Evolutionary conservation across 2,888 invertebrate species (phyloP).

Genomic region (Macrosoma leucophasiata): DNA sequence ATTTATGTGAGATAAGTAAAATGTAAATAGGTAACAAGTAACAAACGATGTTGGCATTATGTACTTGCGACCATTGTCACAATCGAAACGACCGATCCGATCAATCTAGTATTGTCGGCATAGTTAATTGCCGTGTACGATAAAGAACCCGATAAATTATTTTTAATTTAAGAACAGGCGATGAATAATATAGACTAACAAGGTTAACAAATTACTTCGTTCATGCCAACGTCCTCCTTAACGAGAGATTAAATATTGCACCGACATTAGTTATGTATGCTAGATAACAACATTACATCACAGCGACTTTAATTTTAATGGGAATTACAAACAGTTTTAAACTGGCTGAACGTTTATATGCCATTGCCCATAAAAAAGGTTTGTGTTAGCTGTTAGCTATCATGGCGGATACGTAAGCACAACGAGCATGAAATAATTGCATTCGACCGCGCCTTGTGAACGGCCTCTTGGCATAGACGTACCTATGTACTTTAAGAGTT

Average conservation of each 20-base stretch:
- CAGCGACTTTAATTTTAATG: constrained; percentile 18
- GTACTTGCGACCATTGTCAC: too few relatives aligned
- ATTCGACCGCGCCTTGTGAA: constrained; percentile 61
- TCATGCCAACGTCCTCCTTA: constrained; percentile 35
- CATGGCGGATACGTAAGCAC: constrained; percentile 56
- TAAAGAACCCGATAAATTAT: too few relatives aligned
- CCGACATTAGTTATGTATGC: constrained; percentile 16
- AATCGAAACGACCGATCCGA: too few relatives aligned
- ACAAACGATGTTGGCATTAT: too few relatives aligned
- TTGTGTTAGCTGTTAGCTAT: constrained; percentile 33
- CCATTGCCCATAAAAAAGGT: constrained; percentile 12
- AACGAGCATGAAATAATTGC: constrained; percentile 65
- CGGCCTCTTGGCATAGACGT: too few relatives aligned
- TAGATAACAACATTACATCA: constrained; percentile 31
- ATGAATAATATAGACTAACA: constrained; percentile 19
- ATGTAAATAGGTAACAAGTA: too few relatives aligned
- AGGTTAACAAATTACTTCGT: constrained; percentile 43
- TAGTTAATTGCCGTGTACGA: too few relatives aligned
- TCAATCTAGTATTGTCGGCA: too few relatives aligned
- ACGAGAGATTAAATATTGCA: constrained; percentile 30
- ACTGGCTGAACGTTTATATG: constrained; percentile 7
- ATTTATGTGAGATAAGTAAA: too few relatives aligned
- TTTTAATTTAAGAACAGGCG: too few relatives aligned
- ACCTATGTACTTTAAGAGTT: constrained; percentile 42
- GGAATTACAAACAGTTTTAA: constrained; percentile 12